Evolutionary conservation across 2,888 invertebrate species (phyloP), one percentile per base, ranked within the genome.

Genomic region (Cryptus viduatorius): DNA sequence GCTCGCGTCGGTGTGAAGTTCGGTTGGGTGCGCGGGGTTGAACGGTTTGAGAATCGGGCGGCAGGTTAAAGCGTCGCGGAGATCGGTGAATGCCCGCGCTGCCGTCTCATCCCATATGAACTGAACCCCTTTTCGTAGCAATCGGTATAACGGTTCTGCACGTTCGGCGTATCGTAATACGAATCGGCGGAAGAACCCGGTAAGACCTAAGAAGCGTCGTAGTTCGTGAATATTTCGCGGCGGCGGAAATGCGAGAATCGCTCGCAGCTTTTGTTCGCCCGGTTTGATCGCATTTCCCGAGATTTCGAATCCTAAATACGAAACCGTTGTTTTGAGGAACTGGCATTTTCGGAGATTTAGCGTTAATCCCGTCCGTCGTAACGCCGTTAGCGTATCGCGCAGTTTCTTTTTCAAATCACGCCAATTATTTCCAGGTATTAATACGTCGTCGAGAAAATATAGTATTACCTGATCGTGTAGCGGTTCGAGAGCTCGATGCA

Each of bases 271-370:
- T 82, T 5, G 77, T 48, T 31, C 77, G 59, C 86, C 81, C 4
- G 87, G 83, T 50, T 79, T 50, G n/a, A 86, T 76, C 5, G 72
- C 76, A 3, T 69, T 68, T 12, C 50, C 65, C 3, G 79, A 79
- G 24, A 85, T 79, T 31, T 53, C 67, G 80, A 90, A 90, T 0
- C 92, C 92, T 10, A 92, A 81, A 71, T 89, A 91, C n/a, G 87
- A 71, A 0, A 92, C 84, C 37, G 87, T 53, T 5, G 68, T 61
- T 12, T 84, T 79, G 1, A 86, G 88, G 82, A 92, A 90, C 16
- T 85, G 68, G 67, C 90, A 90, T 80, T 92, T 91, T 24, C 42
- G 75, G 0, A 88, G 64, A 69, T 90, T 90, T 1, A 93, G 61
- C 0, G 89, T 92, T 7, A 92, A 76, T 5, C 88, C 84, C 1